phyloP scores from a whole-genome alignment of 2,113 vertebrate genomes.

The Rhineura floridana region DNA sequence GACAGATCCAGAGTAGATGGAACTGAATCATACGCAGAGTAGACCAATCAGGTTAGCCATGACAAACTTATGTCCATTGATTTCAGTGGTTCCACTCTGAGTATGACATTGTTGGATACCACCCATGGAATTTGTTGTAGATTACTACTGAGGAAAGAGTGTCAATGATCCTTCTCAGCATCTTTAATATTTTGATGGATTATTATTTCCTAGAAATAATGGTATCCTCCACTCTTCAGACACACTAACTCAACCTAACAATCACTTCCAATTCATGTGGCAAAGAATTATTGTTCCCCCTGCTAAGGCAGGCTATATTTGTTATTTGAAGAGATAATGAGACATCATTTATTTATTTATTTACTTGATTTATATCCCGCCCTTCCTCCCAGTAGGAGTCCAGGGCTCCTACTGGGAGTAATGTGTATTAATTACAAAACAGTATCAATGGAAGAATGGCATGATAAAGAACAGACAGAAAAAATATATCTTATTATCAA shows the following conservation, averaged over 20 bases:
- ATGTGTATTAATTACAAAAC: neutral
- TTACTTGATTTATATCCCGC: too few relatives aligned
- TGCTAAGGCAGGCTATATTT: neutral
- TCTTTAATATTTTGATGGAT: conserved; percentile 19
- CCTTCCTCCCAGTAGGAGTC: too few relatives aligned
- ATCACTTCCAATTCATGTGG: neutral
- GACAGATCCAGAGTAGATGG: too few relatives aligned
- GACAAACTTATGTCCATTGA: too few relatives aligned
- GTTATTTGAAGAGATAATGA: conserved; percentile 21
- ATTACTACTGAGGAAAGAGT: neutral
- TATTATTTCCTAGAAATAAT: neutral
- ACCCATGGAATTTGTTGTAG: neutral
- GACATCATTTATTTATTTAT: too few relatives aligned
- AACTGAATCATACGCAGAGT: too few relatives aligned
- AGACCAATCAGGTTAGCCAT: too few relatives aligned
- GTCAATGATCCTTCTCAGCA: neutral
- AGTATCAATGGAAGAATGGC: neutral
- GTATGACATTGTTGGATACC: too few relatives aligned
- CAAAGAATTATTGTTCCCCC: neutral
- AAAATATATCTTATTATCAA: neutral
- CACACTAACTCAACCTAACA: neutral
- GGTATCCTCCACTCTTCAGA: neutral
- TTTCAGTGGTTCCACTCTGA: too few relatives aligned
- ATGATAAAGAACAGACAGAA: neutral
- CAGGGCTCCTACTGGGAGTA: too few relatives aligned